Base-by-base conservation (phyloP, 1,140 invertebrate genomes). In the Meloidogyne floridensis region DNA sequence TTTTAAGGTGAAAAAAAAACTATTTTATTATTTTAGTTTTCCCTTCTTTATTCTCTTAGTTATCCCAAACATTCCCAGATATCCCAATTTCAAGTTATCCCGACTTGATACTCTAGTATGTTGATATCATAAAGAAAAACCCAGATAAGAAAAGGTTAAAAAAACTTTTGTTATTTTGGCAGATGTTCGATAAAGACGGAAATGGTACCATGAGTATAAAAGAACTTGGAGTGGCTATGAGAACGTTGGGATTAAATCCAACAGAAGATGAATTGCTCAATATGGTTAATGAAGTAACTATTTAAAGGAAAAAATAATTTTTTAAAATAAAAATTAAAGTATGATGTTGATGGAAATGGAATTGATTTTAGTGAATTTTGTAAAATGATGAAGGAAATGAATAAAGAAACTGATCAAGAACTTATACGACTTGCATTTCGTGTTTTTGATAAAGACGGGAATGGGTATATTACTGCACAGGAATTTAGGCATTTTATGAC, bases 371-470 rank as follows among this genome's bases (percentile, higher is more conserved):
- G 76, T 18, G 89, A 89, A 74, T 89, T 89, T 75, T 89, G 88
- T 77, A 89, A 89, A 84, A 90, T 89, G 88, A 90, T 89, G 89
- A 89, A 90, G 80, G 88, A 86, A 69, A 89, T 89, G 88, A 89
- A 89, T 73, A 89, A 89, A 73, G 88, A 89, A 81, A 89, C 88
- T 8, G 88, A 89, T 74, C 87, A 90, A 75, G 87, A 89, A 79
- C 77, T 89, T 54, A 89, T 90, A 77, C 85, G 88, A 11, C 84
- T 89, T 15, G 88, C 89, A n/a, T 89, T 90, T 80, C 90, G 87
- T 79, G 88, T 89, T n/a, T 89, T 89, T 78, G 88, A 89, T 75
- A 89, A 89, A 83, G 88, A 89, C 80, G 88, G 88, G 4, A 89
- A 89, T 83, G 88, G 85, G 18, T 89, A 81, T 81, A 89, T 89